Percentiles rank a stretch among this genome's conserved stretches.
Conservation (phyloP, 1,140 invertebrate species). For the Colletes gigas region DNA sequence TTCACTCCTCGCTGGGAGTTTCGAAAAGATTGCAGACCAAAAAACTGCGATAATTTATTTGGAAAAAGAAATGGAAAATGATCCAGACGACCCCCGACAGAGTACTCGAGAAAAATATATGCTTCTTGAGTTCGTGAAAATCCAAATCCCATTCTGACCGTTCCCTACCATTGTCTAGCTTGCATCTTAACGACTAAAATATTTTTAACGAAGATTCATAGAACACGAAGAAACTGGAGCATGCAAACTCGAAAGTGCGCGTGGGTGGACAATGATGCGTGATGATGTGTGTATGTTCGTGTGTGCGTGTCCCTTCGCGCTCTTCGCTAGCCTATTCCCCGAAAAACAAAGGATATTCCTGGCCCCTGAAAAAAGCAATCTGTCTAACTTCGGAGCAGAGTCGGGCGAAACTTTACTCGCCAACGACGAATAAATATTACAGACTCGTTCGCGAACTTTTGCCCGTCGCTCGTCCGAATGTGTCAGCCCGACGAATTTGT, state of each 20-base stretch:
- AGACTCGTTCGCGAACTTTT: no score
- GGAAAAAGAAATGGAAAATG: background rate
- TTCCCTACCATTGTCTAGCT: background rate
- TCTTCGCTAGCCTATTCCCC: background rate
- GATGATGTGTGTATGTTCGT: conserved; percentile 20
- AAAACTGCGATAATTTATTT: no score
- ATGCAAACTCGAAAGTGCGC: conserved; percentile 62
- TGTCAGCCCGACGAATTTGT: no score
- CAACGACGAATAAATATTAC: no score
- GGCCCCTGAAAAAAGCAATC: background rate
- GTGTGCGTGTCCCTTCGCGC: background rate
- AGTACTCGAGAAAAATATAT: conserved; percentile 8
- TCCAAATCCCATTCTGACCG: background rate
- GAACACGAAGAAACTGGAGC: conserved; percentile 66
- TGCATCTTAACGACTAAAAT: conserved; percentile 52
- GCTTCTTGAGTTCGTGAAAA: conserved; percentile 21
- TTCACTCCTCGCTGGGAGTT: no score
- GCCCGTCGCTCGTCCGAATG: no score
- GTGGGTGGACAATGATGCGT: conserved; percentile 11
- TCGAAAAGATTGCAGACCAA: no score
- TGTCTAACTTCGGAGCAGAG: background rate
- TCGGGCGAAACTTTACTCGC: no score
- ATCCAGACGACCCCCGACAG: conserved; percentile 13
- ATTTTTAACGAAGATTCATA: conserved; percentile 60
- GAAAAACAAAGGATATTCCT: conserved; percentile 16